A percentile compares a stretch with the other conserved stretches of the same genome.
phyloP scores from a whole-genome alignment of 2,113 vertebrate species.

The Onychorhynchus coronatus region DNA sequence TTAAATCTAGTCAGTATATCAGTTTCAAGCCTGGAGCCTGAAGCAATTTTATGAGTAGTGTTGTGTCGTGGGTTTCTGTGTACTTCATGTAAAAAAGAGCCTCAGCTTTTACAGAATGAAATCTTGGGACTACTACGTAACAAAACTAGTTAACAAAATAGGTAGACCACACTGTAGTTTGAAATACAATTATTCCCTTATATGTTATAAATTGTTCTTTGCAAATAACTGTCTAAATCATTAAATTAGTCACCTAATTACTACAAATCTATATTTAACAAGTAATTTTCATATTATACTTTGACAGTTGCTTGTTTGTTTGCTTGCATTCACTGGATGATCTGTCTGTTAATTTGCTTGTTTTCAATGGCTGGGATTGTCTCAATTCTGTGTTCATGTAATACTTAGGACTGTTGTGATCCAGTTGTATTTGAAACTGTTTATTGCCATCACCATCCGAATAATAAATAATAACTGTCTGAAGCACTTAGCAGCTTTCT shows the following conservation, averaged over 20 bases:
- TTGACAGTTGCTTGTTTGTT: not conserved
- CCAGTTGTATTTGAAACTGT: not conserved
- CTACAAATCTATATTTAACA: not conserved
- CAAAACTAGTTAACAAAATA: not conserved
- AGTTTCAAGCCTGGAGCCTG: not conserved
- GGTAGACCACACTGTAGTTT: not conserved
- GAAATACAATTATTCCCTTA: not conserved
- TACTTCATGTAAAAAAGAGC: not conserved
- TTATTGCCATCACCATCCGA: not conserved
- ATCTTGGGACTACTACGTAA: not conserved
- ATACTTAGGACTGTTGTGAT: not conserved
- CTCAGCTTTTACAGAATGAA: not conserved
- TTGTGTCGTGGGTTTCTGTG: not conserved
- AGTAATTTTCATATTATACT: not conserved
- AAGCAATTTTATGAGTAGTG: not conserved
- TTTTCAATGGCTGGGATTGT: not conserved
- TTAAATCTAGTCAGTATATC: not conserved
- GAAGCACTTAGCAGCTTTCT: not conserved
- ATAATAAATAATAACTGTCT: conserved; percentile 8
- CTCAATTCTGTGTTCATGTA: not conserved
- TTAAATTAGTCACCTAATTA: not conserved
- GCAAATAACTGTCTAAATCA: not conserved
- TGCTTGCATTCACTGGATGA: not conserved
- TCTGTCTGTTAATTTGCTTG: not conserved
- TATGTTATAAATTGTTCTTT: not conserved